Base-by-base conservation (phyloP, 2,888 invertebrate genomes). In the Drosophila falleni region DNA sequence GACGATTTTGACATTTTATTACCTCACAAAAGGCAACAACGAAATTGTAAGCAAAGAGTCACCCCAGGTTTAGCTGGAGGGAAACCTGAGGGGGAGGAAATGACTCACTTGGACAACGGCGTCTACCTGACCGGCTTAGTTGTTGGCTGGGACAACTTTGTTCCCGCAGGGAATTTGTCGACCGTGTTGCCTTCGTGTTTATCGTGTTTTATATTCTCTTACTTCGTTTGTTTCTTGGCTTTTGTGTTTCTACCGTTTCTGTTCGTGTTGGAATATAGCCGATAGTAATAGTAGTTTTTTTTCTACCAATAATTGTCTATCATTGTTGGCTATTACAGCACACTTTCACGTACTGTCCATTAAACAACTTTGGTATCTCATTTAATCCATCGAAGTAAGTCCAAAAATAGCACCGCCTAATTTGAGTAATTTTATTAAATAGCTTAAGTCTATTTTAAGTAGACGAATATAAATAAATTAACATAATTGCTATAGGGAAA, bases 1-100 rank as follows among this genome's bases (percentile, higher is more conserved):
- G 89, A 90, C 89, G 89, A 71, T 78, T 88, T 80, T 80, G 79
- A 80, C 82, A 81, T 90, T 90, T 87, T 87, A 89, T 89, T 87
- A 78, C 89, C 87, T 54, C 67, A 65, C 82, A 78, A 78, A 78
- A 67, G 63, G 64, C 68, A 75, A 71, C 77, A 74, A 71, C 55
- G 41, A 62, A 59, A 70, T 37, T 59, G 51, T 44, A 61, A 69
- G 59, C 55, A 19, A 23, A 41, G 26, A 35, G 13, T 46, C 41
- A 15, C 33, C 9, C 37, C 35, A 15, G 13, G 15, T 4, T 29
- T 11, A 15, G 10, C 3, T 4, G n/a, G 26, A n/a, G 1, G 35
- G 51, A 16, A n/a, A 33, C 11, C 15, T 60, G 49, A 10, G 6
- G 42, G 42, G 42, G 0, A 54, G 56, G 49, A 49, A 80, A 80